Base-by-base conservation (phyloP, 2,797 vertebrate genomes). In the Siniperca scherzeri region DNA sequence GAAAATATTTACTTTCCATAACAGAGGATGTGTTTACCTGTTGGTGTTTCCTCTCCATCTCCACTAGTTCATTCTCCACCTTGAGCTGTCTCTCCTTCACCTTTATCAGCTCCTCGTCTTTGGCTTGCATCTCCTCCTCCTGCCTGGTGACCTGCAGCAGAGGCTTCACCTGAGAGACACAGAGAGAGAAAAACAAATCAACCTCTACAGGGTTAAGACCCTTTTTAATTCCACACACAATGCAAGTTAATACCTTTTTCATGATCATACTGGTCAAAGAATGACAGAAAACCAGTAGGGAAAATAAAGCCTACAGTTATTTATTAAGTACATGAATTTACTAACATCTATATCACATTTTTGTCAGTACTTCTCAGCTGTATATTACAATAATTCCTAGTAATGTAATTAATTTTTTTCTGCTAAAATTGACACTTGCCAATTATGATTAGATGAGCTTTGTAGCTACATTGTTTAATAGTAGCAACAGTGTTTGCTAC, bases 81-180 rank as follows among this genome's bases (percentile, higher is more conserved):
- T 99, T 99, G 0, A 95, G 96, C 89, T 99, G 98, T 74, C 95
- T 97, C 94, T 99, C 98, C 86, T 99, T 99, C 94, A 99, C 98
- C 87, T 99, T 99, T 82, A 98, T 71, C 80, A 99, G 94, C 87
- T 99, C 98, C 83, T 99, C 98, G 0, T 99, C 98, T 94, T 98
- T 99, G 85, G 98, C 97, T 91, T 97, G 97, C 80, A 99, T 96
- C 78, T 99, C 98, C 81, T 99, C 98, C 77, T 99, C 98, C 86
- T 99, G 98, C 73, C 98, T 97, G 74, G 98, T 99, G 57, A 99
- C 98, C 90, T 99, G 98, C 21, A 99, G 96, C 76, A 99, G 96
- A 21, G 98, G 98, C 88, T 99, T 99, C 89, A 99, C 98, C 98
- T 99, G 83, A 55, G 81, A 67, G 46, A 69, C 16, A 69, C 0